Evolutionary conservation across 2,888 invertebrate genomes (phyloP).

Genomic region (Caenorhabditis angaria): DNA sequence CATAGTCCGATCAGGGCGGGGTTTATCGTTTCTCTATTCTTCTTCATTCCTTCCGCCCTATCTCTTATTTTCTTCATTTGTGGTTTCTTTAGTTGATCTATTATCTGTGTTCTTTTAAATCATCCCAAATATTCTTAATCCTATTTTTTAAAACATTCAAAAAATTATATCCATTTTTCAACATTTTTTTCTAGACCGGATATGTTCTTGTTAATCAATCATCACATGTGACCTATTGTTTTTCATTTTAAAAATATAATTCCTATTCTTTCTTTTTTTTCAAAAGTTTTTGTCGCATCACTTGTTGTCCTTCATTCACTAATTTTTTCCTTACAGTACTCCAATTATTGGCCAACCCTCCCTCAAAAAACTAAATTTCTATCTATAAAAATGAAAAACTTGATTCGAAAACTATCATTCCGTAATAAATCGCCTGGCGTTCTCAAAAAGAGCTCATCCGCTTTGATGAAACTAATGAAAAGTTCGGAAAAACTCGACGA

Average conservation of each 20-base stretch:
- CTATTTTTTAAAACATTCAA: conserved; percentile 8
- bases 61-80: background rate
- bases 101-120: conserved; percentile 7
- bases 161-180: background rate
- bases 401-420: conserved; percentile 37
- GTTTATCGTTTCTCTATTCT: background rate
- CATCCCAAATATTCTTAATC: background rate
- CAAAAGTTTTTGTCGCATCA: background rate
- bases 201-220: too few species aligned
- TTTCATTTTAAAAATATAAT: background rate
- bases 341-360: too few species aligned
- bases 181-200: background rate
- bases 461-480: background rate
- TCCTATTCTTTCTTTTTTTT: background rate
- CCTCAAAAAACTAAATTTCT: background rate
- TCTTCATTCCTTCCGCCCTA: background rate
- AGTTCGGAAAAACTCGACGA: conserved; percentile 9
- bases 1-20: background rate
- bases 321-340: too few species aligned
- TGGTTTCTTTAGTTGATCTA: background rate
- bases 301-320: too few species aligned
- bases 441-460: conserved; percentile 18
- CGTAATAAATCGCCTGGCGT: conserved; percentile 21
- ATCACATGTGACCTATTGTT: background rate
- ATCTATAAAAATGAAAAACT: conserved; percentile 23